Conservation (phyloP, 2,888 invertebrate species). For the Dusona sp. region DNA sequence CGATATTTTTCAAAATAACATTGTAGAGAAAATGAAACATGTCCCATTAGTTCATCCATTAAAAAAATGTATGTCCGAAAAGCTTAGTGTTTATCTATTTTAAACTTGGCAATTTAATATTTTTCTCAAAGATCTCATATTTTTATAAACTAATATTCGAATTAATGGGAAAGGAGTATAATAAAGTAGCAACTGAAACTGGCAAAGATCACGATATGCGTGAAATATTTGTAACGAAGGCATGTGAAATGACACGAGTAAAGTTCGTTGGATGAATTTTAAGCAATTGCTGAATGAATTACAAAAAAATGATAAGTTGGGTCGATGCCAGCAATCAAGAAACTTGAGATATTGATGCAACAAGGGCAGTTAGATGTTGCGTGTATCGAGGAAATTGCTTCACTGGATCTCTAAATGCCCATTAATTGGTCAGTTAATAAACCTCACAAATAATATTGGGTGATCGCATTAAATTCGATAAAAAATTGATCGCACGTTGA, state of each 20-base stretch:
- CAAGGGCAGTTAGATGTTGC: background rate
- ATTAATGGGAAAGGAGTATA: background rate
- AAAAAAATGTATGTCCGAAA: too few relatives aligned
- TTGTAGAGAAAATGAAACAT: too few relatives aligned
- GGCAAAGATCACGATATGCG: too few relatives aligned
- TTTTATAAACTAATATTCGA: too few relatives aligned
- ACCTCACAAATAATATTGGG: background rate
- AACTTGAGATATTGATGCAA: constrained; percentile 7
- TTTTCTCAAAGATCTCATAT: too few relatives aligned
- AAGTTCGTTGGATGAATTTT: background rate
- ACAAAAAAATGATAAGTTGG: constrained; percentile 4
- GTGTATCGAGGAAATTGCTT: constrained; percentile 13
- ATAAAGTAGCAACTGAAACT: background rate
- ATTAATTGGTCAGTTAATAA: constrained; percentile 26
- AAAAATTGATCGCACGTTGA: constrained; percentile 1
- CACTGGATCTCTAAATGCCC: constrained; percentile 2
- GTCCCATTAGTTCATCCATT: too few relatives aligned
- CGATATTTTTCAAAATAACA: too few relatives aligned
- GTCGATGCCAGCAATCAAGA: background rate
- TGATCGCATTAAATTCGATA: background rate
- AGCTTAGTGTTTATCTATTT: too few relatives aligned
- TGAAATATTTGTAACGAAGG: too few relatives aligned
- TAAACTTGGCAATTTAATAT: too few relatives aligned
- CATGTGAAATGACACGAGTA: background rate
- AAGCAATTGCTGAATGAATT: background rate